Evolutionary conservation across 2,797 vertebrate species (phyloP).

Genomic region (Alectoris magna): DNA sequence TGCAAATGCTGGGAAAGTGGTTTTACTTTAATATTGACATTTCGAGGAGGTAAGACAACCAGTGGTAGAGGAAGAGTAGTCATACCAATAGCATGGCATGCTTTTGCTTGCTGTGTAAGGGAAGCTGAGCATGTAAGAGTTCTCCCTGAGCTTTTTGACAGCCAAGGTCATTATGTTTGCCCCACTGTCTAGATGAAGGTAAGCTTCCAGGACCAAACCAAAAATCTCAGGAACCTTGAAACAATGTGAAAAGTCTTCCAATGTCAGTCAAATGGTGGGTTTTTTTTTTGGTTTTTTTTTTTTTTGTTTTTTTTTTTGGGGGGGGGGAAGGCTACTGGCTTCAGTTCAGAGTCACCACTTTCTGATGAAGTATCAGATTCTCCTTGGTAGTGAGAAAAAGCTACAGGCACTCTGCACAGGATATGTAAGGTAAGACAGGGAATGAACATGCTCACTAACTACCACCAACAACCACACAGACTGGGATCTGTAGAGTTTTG

Average conservation of each 20-base stretch:
- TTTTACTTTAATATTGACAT: neutral
- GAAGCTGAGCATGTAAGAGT: neutral
- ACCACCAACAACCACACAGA: accelerated
- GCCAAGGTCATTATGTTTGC: neutral
- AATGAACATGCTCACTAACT: accelerated
- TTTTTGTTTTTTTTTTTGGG: neutral
- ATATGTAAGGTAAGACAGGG: neutral
- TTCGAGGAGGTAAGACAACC: neutral
- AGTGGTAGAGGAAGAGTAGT: neutral
- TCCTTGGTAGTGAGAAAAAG: neutral
- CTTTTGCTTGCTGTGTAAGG: neutral
- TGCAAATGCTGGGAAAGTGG: neutral
- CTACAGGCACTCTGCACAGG: neutral
- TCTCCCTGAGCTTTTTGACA: neutral
- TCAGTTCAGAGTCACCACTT: neutral
- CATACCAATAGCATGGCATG: neutral
- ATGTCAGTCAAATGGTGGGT: neutral
- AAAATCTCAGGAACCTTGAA: neutral
- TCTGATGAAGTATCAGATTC: neutral
- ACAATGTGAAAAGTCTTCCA: neutral
- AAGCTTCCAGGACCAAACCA: neutral
- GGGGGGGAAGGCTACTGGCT: neutral
- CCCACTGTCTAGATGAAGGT: neutral
- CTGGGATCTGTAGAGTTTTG: neutral
- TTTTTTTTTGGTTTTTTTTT: too few relatives aligned